A percentile compares a stretch with the other conserved stretches of the same genome.
Conservation (phyloP, 2,797 vertebrate species). For the Pogonophryne albipinna region DNA sequence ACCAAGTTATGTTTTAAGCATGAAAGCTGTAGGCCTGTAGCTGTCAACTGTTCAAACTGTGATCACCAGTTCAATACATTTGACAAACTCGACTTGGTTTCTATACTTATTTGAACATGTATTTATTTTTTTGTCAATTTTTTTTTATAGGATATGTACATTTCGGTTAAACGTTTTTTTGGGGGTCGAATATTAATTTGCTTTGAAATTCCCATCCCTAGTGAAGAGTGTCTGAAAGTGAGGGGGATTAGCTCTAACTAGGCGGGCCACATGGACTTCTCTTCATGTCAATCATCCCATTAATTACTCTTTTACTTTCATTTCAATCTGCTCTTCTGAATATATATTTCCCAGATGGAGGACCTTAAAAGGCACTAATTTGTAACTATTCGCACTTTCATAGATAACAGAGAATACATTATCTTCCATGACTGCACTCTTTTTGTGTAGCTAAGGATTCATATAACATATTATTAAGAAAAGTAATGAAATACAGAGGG, state of each 20-base stretch:
- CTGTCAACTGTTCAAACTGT: too few relatives aligned
- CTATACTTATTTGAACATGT: too few relatives aligned
- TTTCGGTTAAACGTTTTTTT: too few relatives aligned
- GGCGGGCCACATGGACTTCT: slow-evolving; percentile 8
- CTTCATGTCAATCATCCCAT: slow-evolving; percentile 37
- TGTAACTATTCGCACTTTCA: neutral
- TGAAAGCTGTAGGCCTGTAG: too few relatives aligned
- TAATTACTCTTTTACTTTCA: slow-evolving; percentile 14
- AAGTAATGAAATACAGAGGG: neutral
- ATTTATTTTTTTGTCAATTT: too few relatives aligned
- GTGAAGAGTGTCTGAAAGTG: too few relatives aligned
- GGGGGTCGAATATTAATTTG: too few relatives aligned
- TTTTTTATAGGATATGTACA: too few relatives aligned
- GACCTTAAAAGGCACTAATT: slow-evolving; percentile 1
- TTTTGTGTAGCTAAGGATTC: neutral
- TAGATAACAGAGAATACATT: neutral
- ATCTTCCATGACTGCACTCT: neutral
- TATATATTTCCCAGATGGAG: neutral
- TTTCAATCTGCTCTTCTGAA: slow-evolving; percentile 21
- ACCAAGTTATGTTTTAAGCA: too few relatives aligned
- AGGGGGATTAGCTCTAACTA: neutral
- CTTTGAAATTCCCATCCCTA: too few relatives aligned
- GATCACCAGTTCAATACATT: too few relatives aligned
- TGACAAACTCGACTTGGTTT: too few relatives aligned
- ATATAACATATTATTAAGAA: neutral